Base-by-base conservation (phyloP, 2,888 invertebrate genomes). In the Scotopteryx bipunctaria region DNA sequence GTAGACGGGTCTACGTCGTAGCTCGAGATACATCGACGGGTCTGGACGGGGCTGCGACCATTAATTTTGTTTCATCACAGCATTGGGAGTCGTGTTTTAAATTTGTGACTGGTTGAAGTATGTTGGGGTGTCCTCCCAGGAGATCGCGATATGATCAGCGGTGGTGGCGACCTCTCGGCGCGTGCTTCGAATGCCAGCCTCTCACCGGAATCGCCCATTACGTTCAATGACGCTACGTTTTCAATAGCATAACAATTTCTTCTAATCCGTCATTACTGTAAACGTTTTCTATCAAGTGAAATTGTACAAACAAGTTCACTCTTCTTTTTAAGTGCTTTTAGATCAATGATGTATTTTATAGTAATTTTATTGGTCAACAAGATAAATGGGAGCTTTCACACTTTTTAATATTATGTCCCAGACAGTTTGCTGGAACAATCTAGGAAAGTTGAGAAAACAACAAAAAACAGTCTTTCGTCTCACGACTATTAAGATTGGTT, bases 131-230 rank as follows among this genome's bases (percentile, higher is more conserved):
- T 63, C 67, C 72, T 81, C 86, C 76, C 82, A 64, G 69, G 83
- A 83, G 86, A 86, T 78, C 73, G 83, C 83, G 87, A 87, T 88
- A 87, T 75, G 81, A 86, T 88, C 87, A 68, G 55, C 63, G n/a
- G n/a, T 58, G 66, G 50, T 71, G 85, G 80, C 86, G 81, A 73
- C 80, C 66, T 67, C 62, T 66, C 76, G 86, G 84, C 88, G 89
- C 89, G 88, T 88, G 90, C 87, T 86, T 87, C 75, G 76, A 77
- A 86, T 87, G 76, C 87, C 81, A 72, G 63, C 62, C 71, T 67
- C 71, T 72, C 31, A 35, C 72, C 76, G 73, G 80, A 79, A 81
- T 87, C 83, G 83, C 78, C 86, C 86, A 89, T 90, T 89, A 88
- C 81, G 61, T 74, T 67, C 80, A 76, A 88, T 90, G 89, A 90